Percentiles rank a stretch among this genome's conserved stretches.
phyloP scores from a whole-genome alignment of 1,140 invertebrate genomes.

The Radopholus similis region DNA sequence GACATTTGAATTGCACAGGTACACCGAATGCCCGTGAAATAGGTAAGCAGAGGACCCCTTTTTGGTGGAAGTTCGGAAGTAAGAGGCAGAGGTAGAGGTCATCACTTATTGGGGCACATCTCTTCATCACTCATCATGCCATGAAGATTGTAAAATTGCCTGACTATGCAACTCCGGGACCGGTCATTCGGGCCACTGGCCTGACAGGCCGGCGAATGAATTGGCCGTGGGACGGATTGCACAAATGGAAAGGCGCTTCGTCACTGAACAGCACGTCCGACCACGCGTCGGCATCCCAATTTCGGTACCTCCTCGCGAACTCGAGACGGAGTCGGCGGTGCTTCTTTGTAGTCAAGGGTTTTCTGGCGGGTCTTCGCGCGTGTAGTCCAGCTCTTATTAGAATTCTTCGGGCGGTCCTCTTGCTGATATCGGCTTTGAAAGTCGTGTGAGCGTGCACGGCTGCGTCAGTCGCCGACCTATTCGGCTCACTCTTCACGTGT shows the following conservation, averaged over 20 bases:
- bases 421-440: constrained; percentile 5
- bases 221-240: constrained; percentile 20
- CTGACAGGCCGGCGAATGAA: constrained; percentile 39
- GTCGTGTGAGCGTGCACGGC: not conserved
- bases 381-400: constrained; percentile 3
- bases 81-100: too few species aligned
- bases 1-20: too few species aligned
- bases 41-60: too few species aligned
- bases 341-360: constrained; percentile 13
- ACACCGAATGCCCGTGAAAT: too few species aligned
- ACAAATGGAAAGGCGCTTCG: constrained; percentile 43
- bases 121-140: too few species aligned
- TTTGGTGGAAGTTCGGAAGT: too few species aligned
- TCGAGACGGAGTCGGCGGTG: constrained; percentile 13
- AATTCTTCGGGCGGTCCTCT: constrained; percentile 17
- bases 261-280: constrained; percentile 39
- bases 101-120: too few species aligned
- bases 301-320: constrained; percentile 23
- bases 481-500: constrained; percentile 6
- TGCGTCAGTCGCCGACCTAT: constrained; percentile 7
- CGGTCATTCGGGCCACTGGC: too few species aligned
- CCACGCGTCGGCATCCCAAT: constrained; percentile 36
- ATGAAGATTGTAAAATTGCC: too few species aligned
- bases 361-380: constrained; percentile 11
- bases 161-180: too few species aligned